phyloP scores from a whole-genome alignment of 2,113 vertebrate genomes.

The Platycercus adscitus region DNA sequence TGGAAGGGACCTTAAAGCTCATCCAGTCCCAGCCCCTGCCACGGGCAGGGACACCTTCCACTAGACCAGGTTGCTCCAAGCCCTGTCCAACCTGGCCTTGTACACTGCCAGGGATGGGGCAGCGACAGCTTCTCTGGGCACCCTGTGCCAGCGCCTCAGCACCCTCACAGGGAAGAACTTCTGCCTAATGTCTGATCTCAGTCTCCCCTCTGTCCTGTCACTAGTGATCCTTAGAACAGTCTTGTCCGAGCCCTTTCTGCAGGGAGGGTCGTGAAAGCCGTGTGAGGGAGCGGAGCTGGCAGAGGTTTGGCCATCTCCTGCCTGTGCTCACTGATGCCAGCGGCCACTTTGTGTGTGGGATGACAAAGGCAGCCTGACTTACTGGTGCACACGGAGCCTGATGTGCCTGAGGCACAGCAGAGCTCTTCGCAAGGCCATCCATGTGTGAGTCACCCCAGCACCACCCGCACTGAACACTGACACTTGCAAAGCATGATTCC shows the following conservation, averaged over 20 bases:
- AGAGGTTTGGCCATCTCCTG: neutral
- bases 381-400: rapidly evolving
- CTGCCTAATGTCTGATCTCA: neutral
- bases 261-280: neutral
- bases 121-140: no score
- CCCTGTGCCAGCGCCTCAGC: neutral
- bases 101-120: neutral
- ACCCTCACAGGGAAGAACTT: neutral
- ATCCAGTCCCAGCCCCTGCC: neutral
- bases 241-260: neutral
- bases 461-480: neutral
- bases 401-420: neutral
- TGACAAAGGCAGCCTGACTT: neutral
- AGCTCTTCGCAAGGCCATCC: neutral
- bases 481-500: neutral
- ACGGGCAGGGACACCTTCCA: neutral
- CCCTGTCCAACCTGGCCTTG: neutral
- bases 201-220: neutral
- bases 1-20: neutral
- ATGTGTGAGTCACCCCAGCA: neutral
- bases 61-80: neutral
- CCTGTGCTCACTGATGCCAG: rapidly evolving
- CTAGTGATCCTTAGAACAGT: neutral
- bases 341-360: rapidly evolving
- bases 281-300: neutral